phyloP scores from a whole-genome alignment of 2,113 vertebrate genomes.

The Poeciliopsis prolifica region DNA sequence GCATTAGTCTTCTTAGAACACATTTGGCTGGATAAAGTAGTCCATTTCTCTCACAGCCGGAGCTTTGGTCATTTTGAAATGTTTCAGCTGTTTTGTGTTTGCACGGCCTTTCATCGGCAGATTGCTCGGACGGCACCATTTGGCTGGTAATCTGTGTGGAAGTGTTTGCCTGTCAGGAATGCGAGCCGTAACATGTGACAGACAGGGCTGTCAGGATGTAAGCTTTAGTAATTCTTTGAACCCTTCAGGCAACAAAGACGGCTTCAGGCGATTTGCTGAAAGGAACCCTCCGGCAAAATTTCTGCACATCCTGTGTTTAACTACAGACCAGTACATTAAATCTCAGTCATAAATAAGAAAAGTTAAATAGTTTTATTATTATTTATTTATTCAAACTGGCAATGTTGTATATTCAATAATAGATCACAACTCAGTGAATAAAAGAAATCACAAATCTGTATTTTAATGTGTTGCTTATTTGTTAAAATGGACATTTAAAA shows the following conservation, averaged over 20 bases:
- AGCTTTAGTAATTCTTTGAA: slow-evolving; percentile 55
- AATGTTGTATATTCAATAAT: too few relatives aligned
- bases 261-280: slow-evolving; percentile 55
- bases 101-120: slow-evolving; percentile 6
- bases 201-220: slow-evolving; percentile 48
- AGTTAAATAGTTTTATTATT: slow-evolving; percentile 6
- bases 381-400: neutral
- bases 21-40: neutral
- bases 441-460: too few relatives aligned
- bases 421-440: too few relatives aligned
- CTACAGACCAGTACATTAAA: slow-evolving; percentile 2
- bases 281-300: slow-evolving; percentile 38
- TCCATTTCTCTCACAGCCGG: neutral
- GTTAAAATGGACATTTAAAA: too few relatives aligned
- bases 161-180: slow-evolving; percentile 45
- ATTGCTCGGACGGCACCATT: slow-evolving; percentile 22
- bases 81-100: slow-evolving; percentile 28
- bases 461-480: too few relatives aligned
- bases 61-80: slow-evolving; percentile 7
- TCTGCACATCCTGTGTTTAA: slow-evolving; percentile 37
- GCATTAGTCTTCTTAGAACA: neutral
- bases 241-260: slow-evolving; percentile 59
- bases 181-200: slow-evolving; percentile 30
- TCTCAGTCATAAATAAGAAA: slow-evolving; percentile 2
- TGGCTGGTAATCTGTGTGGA: slow-evolving; percentile 39